phyloP scores from a whole-genome alignment of 2,113 vertebrate species.

The Xiphophorus maculatus region DNA sequence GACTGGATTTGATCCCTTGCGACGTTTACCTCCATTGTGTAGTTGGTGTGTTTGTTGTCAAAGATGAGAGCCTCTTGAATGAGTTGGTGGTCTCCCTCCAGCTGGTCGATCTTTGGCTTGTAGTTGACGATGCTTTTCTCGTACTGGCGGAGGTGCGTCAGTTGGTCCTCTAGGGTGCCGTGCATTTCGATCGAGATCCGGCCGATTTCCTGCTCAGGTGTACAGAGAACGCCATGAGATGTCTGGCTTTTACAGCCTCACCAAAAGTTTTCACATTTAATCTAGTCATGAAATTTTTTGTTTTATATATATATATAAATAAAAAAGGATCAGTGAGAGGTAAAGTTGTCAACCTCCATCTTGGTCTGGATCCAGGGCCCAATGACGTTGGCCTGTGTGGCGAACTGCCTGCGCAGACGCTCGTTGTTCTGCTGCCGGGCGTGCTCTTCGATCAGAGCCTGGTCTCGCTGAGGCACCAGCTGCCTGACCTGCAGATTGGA shows the following conservation, averaged over 20 bases:
- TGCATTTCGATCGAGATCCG: slow-evolving; percentile 99
- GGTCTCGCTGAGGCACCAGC: slow-evolving; percentile 94
- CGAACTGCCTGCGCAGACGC: slow-evolving; percentile 94
- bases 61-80: slow-evolving; percentile 98
- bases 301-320: not conserved
- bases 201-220: slow-evolving; percentile 89
- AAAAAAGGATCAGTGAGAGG: not conserved
- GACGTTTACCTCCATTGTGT: slow-evolving; percentile 94
- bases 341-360: slow-evolving; percentile 87
- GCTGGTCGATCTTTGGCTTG: slow-evolving; percentile 99
- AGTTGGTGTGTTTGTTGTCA: slow-evolving; percentile 99
- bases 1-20: not conserved
- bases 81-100: slow-evolving; percentile 97
- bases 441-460: slow-evolving; percentile 94
- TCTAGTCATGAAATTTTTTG: not conserved
- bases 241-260: not conserved
- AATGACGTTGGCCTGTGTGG: slow-evolving; percentile 94
- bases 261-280: not conserved
- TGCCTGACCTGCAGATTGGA: slow-evolving; percentile 88
- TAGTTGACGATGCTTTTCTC: slow-evolving; percentile 99
- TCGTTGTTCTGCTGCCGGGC: slow-evolving; percentile 97
- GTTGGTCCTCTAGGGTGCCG: slow-evolving; percentile 96
- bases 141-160: slow-evolving; percentile 93
- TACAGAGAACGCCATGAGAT: not conserved
- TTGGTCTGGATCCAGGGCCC: slow-evolving; percentile 99